Evolutionary conservation across 2,797 vertebrate species (phyloP).

Genomic region (Chelon auratus): DNA sequence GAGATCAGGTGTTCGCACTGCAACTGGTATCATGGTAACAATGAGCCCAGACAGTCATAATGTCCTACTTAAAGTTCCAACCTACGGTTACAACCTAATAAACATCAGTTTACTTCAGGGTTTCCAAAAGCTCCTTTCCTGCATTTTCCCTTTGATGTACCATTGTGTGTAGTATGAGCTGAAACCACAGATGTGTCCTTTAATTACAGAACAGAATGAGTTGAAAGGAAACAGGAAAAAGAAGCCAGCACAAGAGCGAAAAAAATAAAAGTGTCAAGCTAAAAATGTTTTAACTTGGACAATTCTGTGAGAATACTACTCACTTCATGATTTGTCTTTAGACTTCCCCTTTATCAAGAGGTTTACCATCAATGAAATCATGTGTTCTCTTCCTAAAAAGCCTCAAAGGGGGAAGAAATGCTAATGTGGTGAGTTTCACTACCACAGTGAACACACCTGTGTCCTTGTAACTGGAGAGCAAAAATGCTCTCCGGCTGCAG

Average conservation of each 20-base stretch:
- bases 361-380: slow-evolving; percentile 50
- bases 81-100: slow-evolving; percentile 21
- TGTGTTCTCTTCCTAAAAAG: slow-evolving; percentile 29
- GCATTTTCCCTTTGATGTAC: slow-evolving; percentile 51
- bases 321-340: slow-evolving; percentile 19
- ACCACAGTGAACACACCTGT: slow-evolving; percentile 38
- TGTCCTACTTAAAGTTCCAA: slow-evolving; percentile 13
- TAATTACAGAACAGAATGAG: slow-evolving; percentile 49
- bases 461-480: slow-evolving; percentile 22
- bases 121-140: slow-evolving; percentile 17
- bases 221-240: slow-evolving; percentile 27
- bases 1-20: slow-evolving; percentile 44
- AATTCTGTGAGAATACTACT: slow-evolving; percentile 6
- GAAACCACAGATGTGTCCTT: slow-evolving; percentile 47
- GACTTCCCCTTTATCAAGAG: slow-evolving; percentile 50
- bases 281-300: not conserved
- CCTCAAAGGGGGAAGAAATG: slow-evolving; percentile 25
- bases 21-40: slow-evolving; percentile 32
- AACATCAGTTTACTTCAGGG: slow-evolving; percentile 10
- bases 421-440: not conserved
- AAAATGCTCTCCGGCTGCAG: slow-evolving; percentile 33
- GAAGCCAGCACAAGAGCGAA: slow-evolving; percentile 19
- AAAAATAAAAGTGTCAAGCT: slow-evolving; percentile 1
- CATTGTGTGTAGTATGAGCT: slow-evolving; percentile 11
- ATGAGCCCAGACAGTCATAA: slow-evolving; percentile 7